Evolutionary conservation across 2,113 vertebrate genomes (phyloP), one percentile per base, ranked within the genome.

Genomic region (Holacanthus passer): DNA sequence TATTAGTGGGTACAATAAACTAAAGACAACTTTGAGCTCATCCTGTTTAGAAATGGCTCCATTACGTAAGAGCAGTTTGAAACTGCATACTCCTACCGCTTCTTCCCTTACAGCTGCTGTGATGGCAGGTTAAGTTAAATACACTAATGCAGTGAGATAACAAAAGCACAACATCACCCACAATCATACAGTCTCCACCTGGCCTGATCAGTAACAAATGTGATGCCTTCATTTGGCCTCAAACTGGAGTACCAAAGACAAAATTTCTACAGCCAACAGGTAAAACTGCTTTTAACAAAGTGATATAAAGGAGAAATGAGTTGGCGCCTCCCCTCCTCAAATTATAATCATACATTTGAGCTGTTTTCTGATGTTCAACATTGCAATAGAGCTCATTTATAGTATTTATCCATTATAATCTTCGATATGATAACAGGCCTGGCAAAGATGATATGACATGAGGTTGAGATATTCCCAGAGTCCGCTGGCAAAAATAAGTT

Each of bases 401-500:
- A 9, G 27, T 7, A 41, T 17, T 31, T 48, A 32, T 50, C 20
- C 32, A 52, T 60, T 29, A 56, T 48, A 48, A 39, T 71, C 17
- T 29, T 12, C 41, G 1, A 60, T 24, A 31, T 24, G 19, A 56
- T 66, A 53, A 27, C 29, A 35, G 62, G n/a, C 20, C 1, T 62
- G 45, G 50, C 48, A 12, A 50, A 35, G 53, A 64, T 52, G n/a
- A 69, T 29, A 2, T 52, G 52, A 82, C 22, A 69, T 32, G 6
- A 77, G 19, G 41, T 63, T 53, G n/a, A 77, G 29, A 75, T 80
- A 53, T 77, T 89, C 83, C 74, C 78, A 87, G 78, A 41, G 62
- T 43, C 73, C 22, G 45, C 24, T 81, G 76, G 72, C 73, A 72
- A 68, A 74, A 77, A 69, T 55, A 50, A 8, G 11, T 52, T 47